Percentiles rank a stretch among this genome's conserved stretches.
phyloP scores from a whole-genome alignment of 2,888 invertebrate genomes.

The Ornithoptera alexandrae region DNA sequence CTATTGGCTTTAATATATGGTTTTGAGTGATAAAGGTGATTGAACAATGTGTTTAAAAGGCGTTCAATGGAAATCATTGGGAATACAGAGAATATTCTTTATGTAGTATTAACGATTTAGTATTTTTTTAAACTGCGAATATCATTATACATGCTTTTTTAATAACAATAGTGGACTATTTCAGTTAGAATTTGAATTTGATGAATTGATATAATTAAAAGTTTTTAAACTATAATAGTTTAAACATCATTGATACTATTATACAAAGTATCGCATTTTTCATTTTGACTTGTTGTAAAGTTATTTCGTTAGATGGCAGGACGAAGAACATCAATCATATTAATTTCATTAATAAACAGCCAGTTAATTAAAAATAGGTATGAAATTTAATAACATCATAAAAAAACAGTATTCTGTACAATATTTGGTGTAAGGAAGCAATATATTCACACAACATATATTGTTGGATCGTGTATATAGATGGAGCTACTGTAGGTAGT shows the following conservation, averaged over 20 bases:
- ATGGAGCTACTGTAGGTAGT: slow-evolving; percentile 18
- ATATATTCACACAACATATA: not conserved
- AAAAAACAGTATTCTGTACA: not conserved
- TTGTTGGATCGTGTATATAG: slow-evolving; percentile 4
- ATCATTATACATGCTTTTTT: too few species aligned
- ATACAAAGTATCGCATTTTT: not conserved
- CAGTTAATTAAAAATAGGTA: too few species aligned
- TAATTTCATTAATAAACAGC: too few species aligned
- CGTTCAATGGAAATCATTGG: slow-evolving; percentile 34
- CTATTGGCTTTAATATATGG: slow-evolving; percentile 70
- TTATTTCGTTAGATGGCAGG: slow-evolving; percentile 37
- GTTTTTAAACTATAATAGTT: not conserved
- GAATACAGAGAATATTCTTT: slow-evolving; percentile 13
- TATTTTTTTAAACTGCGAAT: not conserved
- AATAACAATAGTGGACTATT: too few species aligned
- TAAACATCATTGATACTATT: slow-evolving; percentile 9
- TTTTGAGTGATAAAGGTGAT: slow-evolving; percentile 39
- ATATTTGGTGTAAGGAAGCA: not conserved
- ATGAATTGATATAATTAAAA: too few species aligned
- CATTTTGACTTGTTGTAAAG: not conserved
- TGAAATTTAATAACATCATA: not conserved
- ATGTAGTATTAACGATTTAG: not conserved
- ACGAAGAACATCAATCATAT: not conserved
- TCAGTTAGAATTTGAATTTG: too few species aligned
- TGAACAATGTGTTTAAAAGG: slow-evolving; percentile 37